A percentile compares a stretch with the other conserved stretches of the same genome.
Evolutionary conservation across 2,888 invertebrate genomes (phyloP).

Genomic region (Autographa gamma): DNA sequence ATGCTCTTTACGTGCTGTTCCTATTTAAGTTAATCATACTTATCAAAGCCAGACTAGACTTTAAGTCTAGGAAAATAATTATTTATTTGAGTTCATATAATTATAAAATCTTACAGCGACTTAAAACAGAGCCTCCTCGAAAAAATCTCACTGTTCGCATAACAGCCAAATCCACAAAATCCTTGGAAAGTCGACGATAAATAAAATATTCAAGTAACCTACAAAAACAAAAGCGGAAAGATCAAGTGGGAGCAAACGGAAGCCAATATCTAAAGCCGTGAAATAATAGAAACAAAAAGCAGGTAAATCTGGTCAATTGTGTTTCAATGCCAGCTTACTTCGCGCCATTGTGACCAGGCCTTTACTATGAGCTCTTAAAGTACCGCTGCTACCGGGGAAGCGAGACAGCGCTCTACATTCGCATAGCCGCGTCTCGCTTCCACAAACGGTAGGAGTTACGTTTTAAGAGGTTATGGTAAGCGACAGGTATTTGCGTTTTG

Average conservation of each 20-base stretch:
- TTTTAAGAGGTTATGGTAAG: too few species aligned
- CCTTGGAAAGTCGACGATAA: conserved; percentile 5
- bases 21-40: too few species aligned
- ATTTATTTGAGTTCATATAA: not conserved
- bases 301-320: conserved; percentile 27
- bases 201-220: conserved; percentile 24
- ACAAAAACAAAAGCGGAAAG: conserved; percentile 20
- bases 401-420: too few species aligned
- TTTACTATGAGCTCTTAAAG: too few species aligned
- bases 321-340: not conserved
- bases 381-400: too few species aligned
- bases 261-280: conserved; percentile 14
- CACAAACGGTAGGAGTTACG: too few species aligned
- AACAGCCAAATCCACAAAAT: not conserved
- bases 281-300: conserved; percentile 23
- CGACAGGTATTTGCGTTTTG: conserved; percentile 1
- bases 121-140: not conserved
- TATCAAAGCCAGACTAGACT: too few species aligned
- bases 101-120: not conserved
- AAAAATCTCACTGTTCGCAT: not conserved
- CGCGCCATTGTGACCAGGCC: not conserved
- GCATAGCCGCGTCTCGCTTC: too few species aligned
- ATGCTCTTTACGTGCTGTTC: too few species aligned
- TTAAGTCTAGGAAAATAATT: too few species aligned
- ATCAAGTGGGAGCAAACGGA: conserved; percentile 19